Base-by-base conservation (phyloP, 2,797 vertebrate genomes). In the Artibeus jamaicensis region DNA sequence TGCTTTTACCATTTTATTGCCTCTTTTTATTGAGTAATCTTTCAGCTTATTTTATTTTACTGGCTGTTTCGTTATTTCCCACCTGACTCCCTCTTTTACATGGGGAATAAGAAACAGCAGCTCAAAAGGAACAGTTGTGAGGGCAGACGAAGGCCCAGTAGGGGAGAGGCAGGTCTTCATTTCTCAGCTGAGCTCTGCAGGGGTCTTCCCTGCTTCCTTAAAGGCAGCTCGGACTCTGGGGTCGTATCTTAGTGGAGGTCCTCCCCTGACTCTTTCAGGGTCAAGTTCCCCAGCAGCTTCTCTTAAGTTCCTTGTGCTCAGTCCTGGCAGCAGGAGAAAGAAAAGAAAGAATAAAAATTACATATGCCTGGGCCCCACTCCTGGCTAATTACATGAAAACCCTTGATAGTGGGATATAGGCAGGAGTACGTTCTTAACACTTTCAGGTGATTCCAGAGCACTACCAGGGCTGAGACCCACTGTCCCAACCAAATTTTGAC, bases 21-120 rank as follows among this genome's bases (percentile, higher is more conserved):
- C 93, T 91, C 87, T 71, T 97, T 97, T 97, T 96, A 97, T 95
- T 90, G 96, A 95, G 92, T 91, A 88, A 94, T 94, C 86, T 91
- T 94, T 95, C 46, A 84, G 91, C 57, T 94, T 92, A 93, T 96
- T 96, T 94, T 97, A 85, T 95, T 97, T 96, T 96, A 96, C 89
- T 88, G 74, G 92, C 32, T 95, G 86, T 86, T 96, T 95, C 95
- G 82, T 96, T 97, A 94, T 96, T 96, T 97, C 91, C 94, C 74
- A 14, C 89, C 93, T 95, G 96, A 74, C 82, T 83, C 83, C 73
- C 24, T 34, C 78, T 96, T 95, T 94, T 90, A 94, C 95, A 77
- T 81, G 82, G 77, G n/a, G 29, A 50, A 59, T 39, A 93, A 84
- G 77, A 74, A 96, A 67, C 39, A 77, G 59, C 29, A 59, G 73